Conservation (phyloP, 1,140 invertebrate species). For the Diabrotica undecimpunctata region DNA sequence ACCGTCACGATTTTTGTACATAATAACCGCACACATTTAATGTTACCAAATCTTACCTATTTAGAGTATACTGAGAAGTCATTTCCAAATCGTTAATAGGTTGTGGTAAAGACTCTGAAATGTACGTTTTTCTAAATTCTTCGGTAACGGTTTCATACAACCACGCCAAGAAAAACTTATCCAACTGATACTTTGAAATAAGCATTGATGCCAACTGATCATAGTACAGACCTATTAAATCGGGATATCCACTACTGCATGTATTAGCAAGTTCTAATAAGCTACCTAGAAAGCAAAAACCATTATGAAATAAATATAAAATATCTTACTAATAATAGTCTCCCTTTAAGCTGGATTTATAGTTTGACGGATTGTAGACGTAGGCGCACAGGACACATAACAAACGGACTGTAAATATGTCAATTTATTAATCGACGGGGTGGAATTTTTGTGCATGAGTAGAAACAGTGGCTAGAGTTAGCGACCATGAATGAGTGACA, state of each 20-base stretch:
- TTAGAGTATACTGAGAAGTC: slow-evolving; percentile 54
- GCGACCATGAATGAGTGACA: no score
- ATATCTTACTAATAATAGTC: no score
- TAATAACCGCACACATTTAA: no score
- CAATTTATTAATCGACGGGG: no score
- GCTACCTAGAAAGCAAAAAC: slow-evolving; percentile 11
- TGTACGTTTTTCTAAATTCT: slow-evolving; percentile 60
- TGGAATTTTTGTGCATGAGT: no score
- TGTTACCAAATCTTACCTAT: slow-evolving; percentile 31
- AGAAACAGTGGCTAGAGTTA: no score
- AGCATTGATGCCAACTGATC: slow-evolving; percentile 67
- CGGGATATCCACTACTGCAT: slow-evolving; percentile 45
- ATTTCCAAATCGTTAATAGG: slow-evolving; percentile 49
- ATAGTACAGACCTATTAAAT: slow-evolving; percentile 64
- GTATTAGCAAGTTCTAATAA: slow-evolving; percentile 43
- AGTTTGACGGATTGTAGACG: no score
- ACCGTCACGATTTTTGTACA: no score
- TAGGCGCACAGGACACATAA: no score
- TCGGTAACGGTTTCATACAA: slow-evolving; percentile 55
- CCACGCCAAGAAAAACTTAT: slow-evolving; percentile 60
- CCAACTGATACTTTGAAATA: slow-evolving; percentile 49
- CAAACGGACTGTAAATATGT: no score
- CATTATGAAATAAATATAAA: no score
- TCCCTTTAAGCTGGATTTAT: no score
- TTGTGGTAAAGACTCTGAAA: slow-evolving; percentile 46